Evolutionary conservation across 1,140 invertebrate genomes (phyloP).

Genomic region (Chironomus tepperi): DNA sequence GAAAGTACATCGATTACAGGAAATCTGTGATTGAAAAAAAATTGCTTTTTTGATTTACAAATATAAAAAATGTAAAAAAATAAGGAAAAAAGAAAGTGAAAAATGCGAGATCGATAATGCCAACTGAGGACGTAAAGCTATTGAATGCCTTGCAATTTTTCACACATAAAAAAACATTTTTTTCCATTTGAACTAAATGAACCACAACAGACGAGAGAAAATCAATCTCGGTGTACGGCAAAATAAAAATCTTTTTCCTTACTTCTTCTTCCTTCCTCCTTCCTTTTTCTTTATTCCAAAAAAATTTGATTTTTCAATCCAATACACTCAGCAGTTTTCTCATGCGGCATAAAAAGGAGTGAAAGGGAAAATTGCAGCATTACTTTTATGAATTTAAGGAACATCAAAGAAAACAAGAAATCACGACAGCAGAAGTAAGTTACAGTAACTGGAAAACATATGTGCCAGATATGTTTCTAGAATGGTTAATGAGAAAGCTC

Average conservation of each 20-base stretch:
- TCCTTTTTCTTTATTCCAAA: neutral
- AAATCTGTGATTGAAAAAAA: conserved; percentile 1
- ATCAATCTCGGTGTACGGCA: neutral
- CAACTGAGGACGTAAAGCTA: neutral
- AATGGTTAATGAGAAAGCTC: conserved; percentile 21
- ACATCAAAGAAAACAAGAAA: neutral
- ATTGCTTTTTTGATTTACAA: neutral
- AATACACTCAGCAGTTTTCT: neutral
- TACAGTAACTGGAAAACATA: neutral
- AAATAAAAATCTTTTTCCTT: neutral
- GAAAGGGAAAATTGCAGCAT: neutral
- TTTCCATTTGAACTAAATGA: conserved; percentile 13
- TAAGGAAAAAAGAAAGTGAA: conserved; percentile 1
- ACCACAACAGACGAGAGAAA: conserved; percentile 7
- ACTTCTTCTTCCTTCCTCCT: neutral
- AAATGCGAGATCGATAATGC: conserved; percentile 16
- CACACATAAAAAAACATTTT: conserved; percentile 4
- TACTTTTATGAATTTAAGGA: neutral
- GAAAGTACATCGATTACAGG: neutral
- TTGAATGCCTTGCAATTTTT: conserved; percentile 5
- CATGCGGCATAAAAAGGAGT: too few species aligned
- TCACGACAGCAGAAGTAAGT: conserved; percentile 6
- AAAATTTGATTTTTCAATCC: neutral
- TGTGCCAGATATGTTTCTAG: neutral
- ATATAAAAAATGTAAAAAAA: neutral